Evolutionary conservation across 2,888 invertebrate species (phyloP), one percentile per base, ranked within the genome.

Genomic region (Dusona sp.): DNA sequence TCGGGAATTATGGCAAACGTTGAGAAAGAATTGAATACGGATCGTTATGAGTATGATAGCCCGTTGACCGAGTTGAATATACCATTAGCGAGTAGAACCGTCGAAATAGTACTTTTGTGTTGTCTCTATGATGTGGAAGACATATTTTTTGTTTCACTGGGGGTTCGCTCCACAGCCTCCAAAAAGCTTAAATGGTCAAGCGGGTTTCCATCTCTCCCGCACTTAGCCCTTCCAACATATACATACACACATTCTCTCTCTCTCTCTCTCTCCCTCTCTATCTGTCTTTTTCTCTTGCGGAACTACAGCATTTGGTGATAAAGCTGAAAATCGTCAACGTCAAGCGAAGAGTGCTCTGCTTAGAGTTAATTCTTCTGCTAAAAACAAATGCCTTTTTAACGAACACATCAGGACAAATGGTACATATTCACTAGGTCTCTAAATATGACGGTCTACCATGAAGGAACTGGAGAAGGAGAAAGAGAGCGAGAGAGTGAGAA

Each of bases 371-470:
- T 64, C n/a, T 54, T 25, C 45, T 36, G 54, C 11, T 25, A 29
- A 73, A 65, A 65, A 54, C 54, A 51, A 61, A 33, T 51, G 33
- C 29, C 25, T 38, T 42, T 65, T 22, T 51, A 54, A n/a, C 19
- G 51, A 38, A 54, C 9, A 9, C 65, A 80, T 73, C 73, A 65
- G 51, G 25, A 81, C 74, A 84, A 78, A 84, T 68, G 78, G 81
- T 70, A 79, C 75, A 61, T 64, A 67, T 81, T 72, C 51, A 48
- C 36, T 36, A 25, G 54, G 57, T 67, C 78, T 70, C 61, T 70
- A 73, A 84, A 74, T 77, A 78, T 78, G 68, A 78, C 79, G 36
- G 25, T 45, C 67, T 48, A 29, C 25, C 64, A 29, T 33, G 64
- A 33, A 25, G 42, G 38, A 67, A 42, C 29, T 68, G 3, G 13